Evolutionary conservation across 2,888 invertebrate species (phyloP).

Genomic region (Ptychoptera contaminata): DNA sequence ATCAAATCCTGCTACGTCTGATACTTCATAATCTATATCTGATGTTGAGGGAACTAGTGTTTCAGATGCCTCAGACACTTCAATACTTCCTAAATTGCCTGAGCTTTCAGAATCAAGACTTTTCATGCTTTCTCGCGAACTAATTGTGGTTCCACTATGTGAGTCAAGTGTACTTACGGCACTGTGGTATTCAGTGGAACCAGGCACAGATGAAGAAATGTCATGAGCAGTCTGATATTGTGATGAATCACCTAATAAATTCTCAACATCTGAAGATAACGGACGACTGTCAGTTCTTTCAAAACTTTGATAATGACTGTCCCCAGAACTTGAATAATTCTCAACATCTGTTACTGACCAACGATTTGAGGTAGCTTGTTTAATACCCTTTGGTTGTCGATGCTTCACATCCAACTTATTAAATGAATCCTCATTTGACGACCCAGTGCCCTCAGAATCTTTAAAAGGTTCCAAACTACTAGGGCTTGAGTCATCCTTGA

Average conservation of each 20-base stretch:
- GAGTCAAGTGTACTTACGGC: constrained; percentile 59
- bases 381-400: constrained; percentile 26
- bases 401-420: constrained; percentile 17
- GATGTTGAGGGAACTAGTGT: constrained; percentile 82
- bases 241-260: constrained; percentile 57
- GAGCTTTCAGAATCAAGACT: constrained; percentile 81
- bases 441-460: constrained; percentile 8
- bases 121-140: constrained; percentile 79
- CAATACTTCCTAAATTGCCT: constrained; percentile 74
- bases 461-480: constrained; percentile 28
- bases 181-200: constrained; percentile 73
- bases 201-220: constrained; percentile 47
- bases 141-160: constrained; percentile 31
- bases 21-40: constrained; percentile 41
- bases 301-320: constrained; percentile 78
- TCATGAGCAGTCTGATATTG: constrained; percentile 81
- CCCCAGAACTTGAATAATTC: constrained; percentile 68
- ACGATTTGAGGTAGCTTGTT: constrained; percentile 39
- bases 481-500: constrained; percentile 4
- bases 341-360: constrained; percentile 67
- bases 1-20: constrained; percentile 12
- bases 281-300: constrained; percentile 67
- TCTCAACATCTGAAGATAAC: constrained; percentile 74
- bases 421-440: constrained; percentile 11
- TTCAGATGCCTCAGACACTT: constrained; percentile 83